phyloP scores from a whole-genome alignment of 2,888 invertebrate species.

The Alcis repandata region DNA sequence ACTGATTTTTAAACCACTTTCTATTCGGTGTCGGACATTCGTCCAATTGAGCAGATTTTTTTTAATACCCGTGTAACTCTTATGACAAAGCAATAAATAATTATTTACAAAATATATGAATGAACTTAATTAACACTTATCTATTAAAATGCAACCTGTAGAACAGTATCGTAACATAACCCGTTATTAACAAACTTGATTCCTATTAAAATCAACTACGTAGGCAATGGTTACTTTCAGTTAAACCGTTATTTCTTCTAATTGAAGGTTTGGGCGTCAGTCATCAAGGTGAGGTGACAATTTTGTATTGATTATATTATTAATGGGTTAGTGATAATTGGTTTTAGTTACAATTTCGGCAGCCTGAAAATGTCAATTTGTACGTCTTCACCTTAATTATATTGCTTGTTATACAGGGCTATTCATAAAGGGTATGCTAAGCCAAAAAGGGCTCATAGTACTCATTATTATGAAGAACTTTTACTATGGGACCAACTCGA shows the following conservation, averaged over 20 bases:
- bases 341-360: background rate
- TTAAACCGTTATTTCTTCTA: background rate
- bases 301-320: slow-evolving; percentile 5
- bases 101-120: too few relatives aligned
- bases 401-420: too few relatives aligned
- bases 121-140: too few relatives aligned
- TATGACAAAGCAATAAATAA: too few relatives aligned
- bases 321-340: background rate
- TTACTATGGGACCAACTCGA: too few relatives aligned
- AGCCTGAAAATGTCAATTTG: background rate
- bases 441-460: too few relatives aligned
- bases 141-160: slow-evolving; percentile 7
- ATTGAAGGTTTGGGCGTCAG: slow-evolving; percentile 8
- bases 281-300: slow-evolving; percentile 7
- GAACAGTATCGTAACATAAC: background rate
- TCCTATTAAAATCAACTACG: background rate
- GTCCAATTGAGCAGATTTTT: too few relatives aligned
- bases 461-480: too few relatives aligned
- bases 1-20: too few relatives aligned
- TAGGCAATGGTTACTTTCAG: slow-evolving; percentile 3
- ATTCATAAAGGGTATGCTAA: too few relatives aligned
- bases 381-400: background rate
- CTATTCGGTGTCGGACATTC: too few relatives aligned
- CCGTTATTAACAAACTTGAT: slow-evolving; percentile 12
- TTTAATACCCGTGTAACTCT: too few relatives aligned